Conservation (phyloP, 2,797 vertebrate species). For the Graptemys geographica region DNA sequence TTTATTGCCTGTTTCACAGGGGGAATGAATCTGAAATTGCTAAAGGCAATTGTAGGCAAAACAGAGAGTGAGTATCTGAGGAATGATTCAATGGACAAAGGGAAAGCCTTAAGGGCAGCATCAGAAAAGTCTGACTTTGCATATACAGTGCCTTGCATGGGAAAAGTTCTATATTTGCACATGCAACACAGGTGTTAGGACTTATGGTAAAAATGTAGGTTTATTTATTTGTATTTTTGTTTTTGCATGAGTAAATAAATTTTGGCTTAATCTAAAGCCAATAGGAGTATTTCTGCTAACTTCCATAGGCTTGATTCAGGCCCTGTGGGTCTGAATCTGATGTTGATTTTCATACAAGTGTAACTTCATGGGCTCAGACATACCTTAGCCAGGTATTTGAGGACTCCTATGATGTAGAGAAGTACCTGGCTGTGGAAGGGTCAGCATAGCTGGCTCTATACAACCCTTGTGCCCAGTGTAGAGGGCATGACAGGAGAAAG, state of each 20-base stretch:
- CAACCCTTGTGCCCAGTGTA: not conserved
- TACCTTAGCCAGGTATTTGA: not conserved
- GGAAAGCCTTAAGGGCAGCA: slow-evolving; percentile 4
- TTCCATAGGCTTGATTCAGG: not conserved
- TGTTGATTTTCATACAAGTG: not conserved
- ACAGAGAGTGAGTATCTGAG: not conserved
- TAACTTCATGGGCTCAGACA: not conserved
- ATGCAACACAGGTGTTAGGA: slow-evolving; percentile 6
- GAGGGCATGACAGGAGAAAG: not conserved
- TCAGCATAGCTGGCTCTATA: not conserved
- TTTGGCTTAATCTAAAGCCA: not conserved
- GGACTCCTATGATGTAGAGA: not conserved
- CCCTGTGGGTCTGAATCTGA: not conserved
- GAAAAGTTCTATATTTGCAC: not conserved
- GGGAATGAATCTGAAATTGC: slow-evolving; percentile 67
- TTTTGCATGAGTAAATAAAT: slow-evolving; percentile 25
- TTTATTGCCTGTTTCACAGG: slow-evolving; percentile 68
- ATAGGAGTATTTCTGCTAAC: fast-evolving
- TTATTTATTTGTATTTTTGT: not conserved
- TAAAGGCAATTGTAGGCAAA: slow-evolving; percentile 50
- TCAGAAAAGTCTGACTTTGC: slow-evolving; percentile 18
- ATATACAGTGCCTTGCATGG: not conserved
- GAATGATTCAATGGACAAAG: slow-evolving; percentile 47
- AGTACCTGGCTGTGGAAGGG: not conserved
- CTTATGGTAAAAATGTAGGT: slow-evolving; percentile 5